These are phyloP conservation scores for Chelonia mydas DNA, from an alignment of 2,797 vertebrate species.

Conservation along the genomic window DNA sequence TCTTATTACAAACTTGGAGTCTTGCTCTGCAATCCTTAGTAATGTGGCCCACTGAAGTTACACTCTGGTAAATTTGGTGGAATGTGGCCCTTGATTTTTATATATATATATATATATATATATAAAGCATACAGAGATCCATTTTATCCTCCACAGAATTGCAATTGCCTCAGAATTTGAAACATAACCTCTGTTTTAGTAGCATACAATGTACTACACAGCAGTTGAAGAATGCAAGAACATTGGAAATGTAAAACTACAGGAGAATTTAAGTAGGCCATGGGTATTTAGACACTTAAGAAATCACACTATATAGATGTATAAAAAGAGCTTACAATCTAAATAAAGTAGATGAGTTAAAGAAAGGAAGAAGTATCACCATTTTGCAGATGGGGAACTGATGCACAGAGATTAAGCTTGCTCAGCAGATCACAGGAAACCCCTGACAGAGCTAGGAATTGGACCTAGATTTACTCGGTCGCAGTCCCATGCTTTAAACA, in stretches of 20 bases:
- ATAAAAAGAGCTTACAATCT: not conserved
- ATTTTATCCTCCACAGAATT: not conserved
- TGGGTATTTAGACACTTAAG: not conserved
- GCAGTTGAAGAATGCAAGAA: not conserved
- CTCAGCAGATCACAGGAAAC: not conserved
- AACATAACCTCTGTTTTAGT: not conserved
- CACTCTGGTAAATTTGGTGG: not conserved
- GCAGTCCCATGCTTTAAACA: not conserved
- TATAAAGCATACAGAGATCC: too few relatives aligned
- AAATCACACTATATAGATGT: not conserved
- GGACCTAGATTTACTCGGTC: not conserved
- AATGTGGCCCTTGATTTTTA: not conserved
- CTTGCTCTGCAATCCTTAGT: not conserved
- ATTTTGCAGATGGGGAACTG: not conserved
- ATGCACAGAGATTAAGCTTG: not conserved
- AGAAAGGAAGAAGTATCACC: not conserved
- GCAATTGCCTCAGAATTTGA: not conserved
- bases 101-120: too few relatives aligned
- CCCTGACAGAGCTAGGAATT: not conserved
- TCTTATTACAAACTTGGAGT: not conserved
- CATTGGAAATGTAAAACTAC: not conserved
- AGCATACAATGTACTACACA: not conserved
- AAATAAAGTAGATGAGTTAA: not conserved
- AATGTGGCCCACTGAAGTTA: not conserved
- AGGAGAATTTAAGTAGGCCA: not conserved